A percentile compares a stretch with the other conserved stretches of the same genome.
These are phyloP conservation scores for Sardinella longiceps DNA, from an alignment of 2,797 vertebrate species.

Conservation along the genomic window DNA sequence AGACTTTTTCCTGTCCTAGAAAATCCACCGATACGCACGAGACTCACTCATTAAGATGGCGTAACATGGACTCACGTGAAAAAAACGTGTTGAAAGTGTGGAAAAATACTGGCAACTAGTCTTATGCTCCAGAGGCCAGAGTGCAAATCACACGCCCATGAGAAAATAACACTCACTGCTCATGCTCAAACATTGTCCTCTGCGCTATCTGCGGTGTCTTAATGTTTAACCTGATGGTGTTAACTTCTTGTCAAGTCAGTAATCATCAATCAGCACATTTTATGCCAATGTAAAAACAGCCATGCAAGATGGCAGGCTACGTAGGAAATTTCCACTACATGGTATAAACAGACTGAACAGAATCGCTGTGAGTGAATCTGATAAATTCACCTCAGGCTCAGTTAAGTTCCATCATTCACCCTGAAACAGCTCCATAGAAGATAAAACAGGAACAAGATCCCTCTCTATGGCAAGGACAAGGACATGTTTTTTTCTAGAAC, in stretches of 20 bases:
- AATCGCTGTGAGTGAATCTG: neutral
- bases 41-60: neutral
- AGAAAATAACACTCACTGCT: neutral
- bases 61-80: neutral
- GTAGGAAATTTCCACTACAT: conserved; percentile 53
- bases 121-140: neutral
- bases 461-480: neutral
- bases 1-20: neutral
- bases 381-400: neutral
- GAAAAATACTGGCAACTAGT: neutral
- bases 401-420: neutral
- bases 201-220: conserved; percentile 31
- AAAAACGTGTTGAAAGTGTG: neutral
- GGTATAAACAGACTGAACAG: neutral
- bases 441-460: neutral
- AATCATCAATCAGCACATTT: conserved; percentile 45
- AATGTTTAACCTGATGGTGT: conserved; percentile 54
- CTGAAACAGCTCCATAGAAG: neutral
- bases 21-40: neutral
- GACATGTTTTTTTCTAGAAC: neutral
- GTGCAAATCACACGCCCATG: neutral
- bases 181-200: neutral
- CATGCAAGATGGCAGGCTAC: neutral
- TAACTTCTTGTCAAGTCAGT: conserved; percentile 55
- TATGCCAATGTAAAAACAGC: conserved; percentile 26